Percentiles rank a stretch among this genome's conserved stretches.
Evolutionary conservation across 2,888 invertebrate genomes (phyloP).

Genomic region (Cynaeus angustus): DNA sequence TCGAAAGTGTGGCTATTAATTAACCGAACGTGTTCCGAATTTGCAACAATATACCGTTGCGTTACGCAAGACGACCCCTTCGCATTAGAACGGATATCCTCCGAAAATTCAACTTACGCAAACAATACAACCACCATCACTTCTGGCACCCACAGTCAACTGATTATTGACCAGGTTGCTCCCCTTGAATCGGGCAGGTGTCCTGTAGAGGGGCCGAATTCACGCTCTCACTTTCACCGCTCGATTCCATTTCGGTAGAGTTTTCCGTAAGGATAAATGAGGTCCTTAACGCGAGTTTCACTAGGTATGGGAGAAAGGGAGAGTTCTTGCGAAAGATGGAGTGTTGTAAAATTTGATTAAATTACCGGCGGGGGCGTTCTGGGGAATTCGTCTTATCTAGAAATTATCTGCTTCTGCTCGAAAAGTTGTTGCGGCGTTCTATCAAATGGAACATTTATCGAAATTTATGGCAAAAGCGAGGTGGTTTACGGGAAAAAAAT

Average conservation of each 20-base stretch:
- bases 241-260: slow-evolving; percentile 23
- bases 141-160: slow-evolving; percentile 22
- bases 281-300: slow-evolving; percentile 8
- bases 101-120: slow-evolving; percentile 35
- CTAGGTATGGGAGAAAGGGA: neutral
- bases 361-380: no score
- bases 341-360: no score
- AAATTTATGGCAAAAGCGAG: no score
- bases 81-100: slow-evolving; percentile 24
- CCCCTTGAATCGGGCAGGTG: slow-evolving; percentile 66
- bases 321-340: neutral
- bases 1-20: slow-evolving; percentile 23
- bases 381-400: no score
- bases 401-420: no score
- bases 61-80: slow-evolving; percentile 8
- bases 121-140: slow-evolving; percentile 50
- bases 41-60: slow-evolving; percentile 3
- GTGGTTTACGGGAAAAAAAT: no score
- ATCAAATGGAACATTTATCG: no score
- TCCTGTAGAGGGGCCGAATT: slow-evolving; percentile 46
- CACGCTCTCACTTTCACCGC: slow-evolving; percentile 51
- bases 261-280: slow-evolving; percentile 28
- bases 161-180: slow-evolving; percentile 67
- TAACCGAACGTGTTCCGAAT: slow-evolving; percentile 23
- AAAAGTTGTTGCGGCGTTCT: no score